Conservation (phyloP, 2,888 invertebrate species). For the Apomyelois bistriatella region DNA sequence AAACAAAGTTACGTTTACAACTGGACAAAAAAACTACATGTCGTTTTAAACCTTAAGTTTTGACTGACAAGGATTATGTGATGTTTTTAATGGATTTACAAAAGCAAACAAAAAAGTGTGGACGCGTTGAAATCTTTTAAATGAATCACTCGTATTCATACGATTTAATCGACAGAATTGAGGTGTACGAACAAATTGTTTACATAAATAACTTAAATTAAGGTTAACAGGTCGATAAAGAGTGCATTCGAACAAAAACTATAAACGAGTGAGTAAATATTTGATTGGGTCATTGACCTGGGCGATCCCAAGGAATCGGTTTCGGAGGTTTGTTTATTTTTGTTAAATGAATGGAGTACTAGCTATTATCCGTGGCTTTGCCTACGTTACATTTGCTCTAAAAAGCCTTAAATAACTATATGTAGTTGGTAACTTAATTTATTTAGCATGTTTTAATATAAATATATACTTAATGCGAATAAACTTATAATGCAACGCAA, state of each 20-base stretch:
- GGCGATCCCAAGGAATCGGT: not conserved
- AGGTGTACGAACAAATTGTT: constrained; percentile 6
- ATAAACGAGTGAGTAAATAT: constrained; percentile 1
- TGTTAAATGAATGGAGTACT: too few relatives aligned
- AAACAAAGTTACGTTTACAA: not conserved
- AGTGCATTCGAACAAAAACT: constrained; percentile 7
- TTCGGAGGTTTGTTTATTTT: not conserved
- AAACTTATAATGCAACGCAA: too few relatives aligned
- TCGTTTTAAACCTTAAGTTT: not conserved
- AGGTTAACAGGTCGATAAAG: constrained; percentile 7
- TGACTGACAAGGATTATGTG: not conserved
- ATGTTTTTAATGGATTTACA: not conserved
- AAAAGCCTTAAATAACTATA: too few relatives aligned
- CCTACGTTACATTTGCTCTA: too few relatives aligned
- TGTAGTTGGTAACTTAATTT: too few relatives aligned
- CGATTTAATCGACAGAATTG: constrained; percentile 12
- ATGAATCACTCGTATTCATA: constrained; percentile 24
- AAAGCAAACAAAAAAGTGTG: not conserved
- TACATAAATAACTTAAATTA: constrained; percentile 8
- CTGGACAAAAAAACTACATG: not conserved
- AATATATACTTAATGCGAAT: too few relatives aligned
- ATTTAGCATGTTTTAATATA: too few relatives aligned
- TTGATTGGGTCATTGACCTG: constrained; percentile 2
- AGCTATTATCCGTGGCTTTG: too few relatives aligned
- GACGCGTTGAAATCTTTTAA: constrained; percentile 42